Base-by-base conservation (phyloP, 2,797 vertebrate genomes). In the Alcedo atthis region DNA sequence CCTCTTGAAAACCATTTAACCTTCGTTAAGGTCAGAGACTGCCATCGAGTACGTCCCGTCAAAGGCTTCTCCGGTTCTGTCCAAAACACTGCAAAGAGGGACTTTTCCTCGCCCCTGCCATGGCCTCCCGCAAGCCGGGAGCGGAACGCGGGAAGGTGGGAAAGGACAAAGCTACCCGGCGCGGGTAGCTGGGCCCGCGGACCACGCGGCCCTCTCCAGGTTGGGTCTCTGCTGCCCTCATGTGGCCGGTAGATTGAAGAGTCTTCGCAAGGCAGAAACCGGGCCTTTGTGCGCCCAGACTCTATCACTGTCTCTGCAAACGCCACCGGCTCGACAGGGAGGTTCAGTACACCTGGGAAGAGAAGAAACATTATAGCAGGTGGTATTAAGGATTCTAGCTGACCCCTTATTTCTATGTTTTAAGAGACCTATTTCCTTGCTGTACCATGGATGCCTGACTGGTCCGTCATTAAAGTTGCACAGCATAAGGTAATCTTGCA, bases 191-290 rank as follows among this genome's bases (percentile, higher is more conserved):
- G 21, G 35, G 21, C 6, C 11, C 2, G 7, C 2, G 22, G 42
- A 33, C 33, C 33, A 3, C 0, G 0, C 1, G 19, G 11, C 4
- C 10, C 3, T 9, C 10, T 21, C 12, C 45, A 12, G 12, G 15
- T 21, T 35, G 25, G 26, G 12, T 63, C 62, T 86, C 78, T 90
- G 81, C 74, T 93, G 88, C 81, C 66, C 62, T 93, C 80, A 8
- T n/a, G 85, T 78, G 90, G 37, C n/a, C 64, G 8, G 5, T 5
- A 42, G 30, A 3, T 45, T 81, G 6, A 8, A 58, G 54, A 61
- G 15, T 8, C 49, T 14, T 63, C 30, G 25, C 55, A 28, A 58
- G 42, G 40, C 20, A 21, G 32, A 11, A 30, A 48, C 43, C 3
- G 2, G 2, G 5, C 3, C 25, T 20, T 8, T 1, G 10, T 4